Base-by-base conservation (phyloP, 2,888 invertebrate genomes). In the Dione juno region DNA sequence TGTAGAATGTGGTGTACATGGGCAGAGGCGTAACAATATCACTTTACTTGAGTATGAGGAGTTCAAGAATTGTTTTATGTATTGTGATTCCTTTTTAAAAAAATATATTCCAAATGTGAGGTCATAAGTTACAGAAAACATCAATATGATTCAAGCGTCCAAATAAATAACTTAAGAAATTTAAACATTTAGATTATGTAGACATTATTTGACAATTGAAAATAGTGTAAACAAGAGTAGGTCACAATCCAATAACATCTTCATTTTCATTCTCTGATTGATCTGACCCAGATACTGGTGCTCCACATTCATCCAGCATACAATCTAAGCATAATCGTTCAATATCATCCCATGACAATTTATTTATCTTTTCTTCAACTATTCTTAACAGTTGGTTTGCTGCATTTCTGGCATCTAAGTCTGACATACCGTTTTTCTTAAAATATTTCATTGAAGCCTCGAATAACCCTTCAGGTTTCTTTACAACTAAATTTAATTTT, bases 401-500 rank as follows among this genome's bases (percentile, higher is more conserved):
- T 78, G 95, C 94, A 75, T 88, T 88, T 70, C 94, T 94, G 0
- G 96, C 94, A 78, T 96, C 95, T 10, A 93, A 87, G 69, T 96
- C 96, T 28, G 94, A 89, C 84, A 90, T 84, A 8, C 92, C 90
- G 79, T 94, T 94, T 79, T 94, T 95, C 86, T 94, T 92, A 77
- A 95, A 93, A 77, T 94, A 93, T 80, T 94, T 94, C 1, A 91
- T 84, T 43, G 95, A 88, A 19, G 93, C 94, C 59, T 95, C 94
- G 72, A 94, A 93, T 0, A 97, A 85, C 0, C 94, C 88, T 67
- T 95, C 95, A 9, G 94, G 94, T 78, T 96, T 96, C 81, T 95
- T 96, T 6, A 96, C 94, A 37, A 96, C 92, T 71, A 97, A 88
- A 81, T 96, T 96, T 57, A 97, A 82, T 85, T 96, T 97, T 16